A percentile compares a stretch with the other conserved stretches of the same genome.
Conservation (phyloP, 2,888 invertebrate genomes). For the Embidobia sp. region DNA sequence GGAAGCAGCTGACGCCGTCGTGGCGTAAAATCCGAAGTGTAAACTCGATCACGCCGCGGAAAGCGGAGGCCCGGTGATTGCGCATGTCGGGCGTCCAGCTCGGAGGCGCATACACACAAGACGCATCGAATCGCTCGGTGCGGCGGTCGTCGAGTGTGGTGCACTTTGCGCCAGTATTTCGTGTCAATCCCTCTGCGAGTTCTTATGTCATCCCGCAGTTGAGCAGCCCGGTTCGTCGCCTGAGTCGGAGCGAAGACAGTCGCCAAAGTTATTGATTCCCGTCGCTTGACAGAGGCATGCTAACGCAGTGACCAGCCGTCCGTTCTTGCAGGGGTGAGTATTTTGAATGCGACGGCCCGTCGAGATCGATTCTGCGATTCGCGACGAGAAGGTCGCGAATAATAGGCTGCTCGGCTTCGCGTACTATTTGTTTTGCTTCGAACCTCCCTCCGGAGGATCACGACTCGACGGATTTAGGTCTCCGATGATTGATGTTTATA, state of each 20-base stretch:
- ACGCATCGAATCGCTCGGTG: constrained; percentile 18
- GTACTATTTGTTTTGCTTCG: constrained; percentile 12
- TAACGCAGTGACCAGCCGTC: constrained; percentile 40
- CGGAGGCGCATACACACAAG: constrained; percentile 16
- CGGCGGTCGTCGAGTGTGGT: constrained; percentile 24
- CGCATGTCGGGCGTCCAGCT: constrained; percentile 49
- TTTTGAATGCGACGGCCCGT: constrained; percentile 19
- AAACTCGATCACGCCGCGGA: constrained; percentile 17
- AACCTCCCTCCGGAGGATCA: too few species aligned
- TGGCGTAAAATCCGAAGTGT: constrained; percentile 35
- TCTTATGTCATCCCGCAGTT: too few species aligned
- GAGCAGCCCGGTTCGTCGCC: too few species aligned
- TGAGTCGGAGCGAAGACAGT: too few species aligned
- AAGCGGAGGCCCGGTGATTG: constrained; percentile 20
- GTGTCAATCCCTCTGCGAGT: background rate
- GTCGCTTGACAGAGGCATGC: constrained; percentile 42
- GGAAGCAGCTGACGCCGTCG: constrained; percentile 7
- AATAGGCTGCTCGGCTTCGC: constrained; percentile 5
- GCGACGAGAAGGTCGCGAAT: constrained; percentile 26
- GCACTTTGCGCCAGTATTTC: constrained; percentile 12
- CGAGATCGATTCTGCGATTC: constrained; percentile 16
- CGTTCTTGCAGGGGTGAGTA: constrained; percentile 29
- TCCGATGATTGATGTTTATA: too few species aligned
- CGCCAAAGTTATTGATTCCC: constrained; percentile 55
- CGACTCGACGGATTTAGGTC: too few species aligned